phyloP scores from a whole-genome alignment of 2,113 vertebrate species.

The Tetrax tetrax region DNA sequence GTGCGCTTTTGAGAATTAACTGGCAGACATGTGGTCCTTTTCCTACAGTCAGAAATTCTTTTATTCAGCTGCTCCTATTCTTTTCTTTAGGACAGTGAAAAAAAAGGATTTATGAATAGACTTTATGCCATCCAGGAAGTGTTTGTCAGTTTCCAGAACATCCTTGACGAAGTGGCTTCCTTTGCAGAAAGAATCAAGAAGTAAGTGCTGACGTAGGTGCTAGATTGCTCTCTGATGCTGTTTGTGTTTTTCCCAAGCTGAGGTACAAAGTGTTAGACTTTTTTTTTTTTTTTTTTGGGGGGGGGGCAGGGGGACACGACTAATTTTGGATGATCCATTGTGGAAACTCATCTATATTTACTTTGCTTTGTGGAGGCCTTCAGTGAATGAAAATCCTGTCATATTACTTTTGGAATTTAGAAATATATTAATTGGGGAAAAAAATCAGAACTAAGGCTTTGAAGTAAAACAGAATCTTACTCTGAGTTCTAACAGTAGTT shows the following conservation, averaged over 20 bases:
- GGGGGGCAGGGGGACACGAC: too few species aligned
- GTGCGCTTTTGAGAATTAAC: neutral
- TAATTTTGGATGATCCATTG: neutral
- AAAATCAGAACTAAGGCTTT: slow-evolving; percentile 26
- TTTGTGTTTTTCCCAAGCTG: neutral
- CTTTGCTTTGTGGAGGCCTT: slow-evolving; percentile 17
- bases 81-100: slow-evolving; percentile 89
- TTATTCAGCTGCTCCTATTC: neutral
- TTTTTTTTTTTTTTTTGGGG: neutral
- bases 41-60: neutral
- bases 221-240: neutral
- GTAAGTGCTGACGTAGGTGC: slow-evolving; percentile 78
- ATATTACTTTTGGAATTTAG: slow-evolving; percentile 41
- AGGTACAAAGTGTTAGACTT: neutral
- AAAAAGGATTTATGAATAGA: slow-evolving; percentile 98
- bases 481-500: neutral
- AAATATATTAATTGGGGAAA: slow-evolving; percentile 1
- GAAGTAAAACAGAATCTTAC: slow-evolving; percentile 19
- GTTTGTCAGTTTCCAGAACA: slow-evolving; percentile 94
- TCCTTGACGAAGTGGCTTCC: slow-evolving; percentile 95
- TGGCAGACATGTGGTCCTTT: neutral
- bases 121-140: slow-evolving; percentile 98
- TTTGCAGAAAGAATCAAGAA: slow-evolving; percentile 97
- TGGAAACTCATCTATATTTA: slow-evolving; percentile 20
- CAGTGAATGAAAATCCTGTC: slow-evolving; percentile 29